These are phyloP conservation scores for Anthopleura sola DNA, from an alignment of 64 coral and sea anemone genomes.

Conservation along the genomic window DNA sequence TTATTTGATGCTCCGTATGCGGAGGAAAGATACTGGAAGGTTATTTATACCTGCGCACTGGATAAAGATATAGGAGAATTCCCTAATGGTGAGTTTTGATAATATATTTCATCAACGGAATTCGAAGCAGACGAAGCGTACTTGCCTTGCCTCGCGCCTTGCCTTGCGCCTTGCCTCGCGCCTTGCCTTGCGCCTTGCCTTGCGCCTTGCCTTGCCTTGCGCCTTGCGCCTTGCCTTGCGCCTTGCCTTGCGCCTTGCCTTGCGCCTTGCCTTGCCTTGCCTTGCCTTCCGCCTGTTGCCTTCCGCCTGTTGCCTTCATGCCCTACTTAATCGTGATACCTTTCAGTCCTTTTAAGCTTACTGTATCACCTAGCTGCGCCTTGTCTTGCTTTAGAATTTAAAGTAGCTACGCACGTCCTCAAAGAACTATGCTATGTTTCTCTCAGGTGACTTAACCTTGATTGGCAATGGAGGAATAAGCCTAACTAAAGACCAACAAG, in stretches of 20 bases:
- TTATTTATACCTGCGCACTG: slow-evolving; percentile 56
- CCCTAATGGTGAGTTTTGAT: slow-evolving; percentile 21
- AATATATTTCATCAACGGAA: background rate
- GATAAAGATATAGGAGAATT: slow-evolving; percentile 44
- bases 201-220: too few species aligned
- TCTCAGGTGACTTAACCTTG: slow-evolving; percentile 54
- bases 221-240: too few species aligned
- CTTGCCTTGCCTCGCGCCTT: too few species aligned
- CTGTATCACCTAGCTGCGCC: background rate
- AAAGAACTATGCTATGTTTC: background rate
- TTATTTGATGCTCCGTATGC: slow-evolving; percentile 51
- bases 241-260: too few species aligned
- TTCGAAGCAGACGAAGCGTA: too few species aligned
- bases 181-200: too few species aligned
- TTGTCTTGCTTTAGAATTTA: background rate
- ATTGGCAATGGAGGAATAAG: slow-evolving; percentile 56
- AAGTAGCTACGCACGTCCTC: background rate
- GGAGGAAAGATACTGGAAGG: slow-evolving; percentile 29
- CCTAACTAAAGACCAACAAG: slow-evolving; percentile 47
- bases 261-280: background rate
- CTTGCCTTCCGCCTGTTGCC: background rate
- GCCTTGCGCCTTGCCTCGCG: too few species aligned
- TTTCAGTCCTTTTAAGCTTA: too few species aligned
- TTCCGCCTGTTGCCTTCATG: too few species aligned
- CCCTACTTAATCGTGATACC: too few species aligned